Conservation (phyloP, 2,888 invertebrate species). For the Isoperla grammatica region DNA sequence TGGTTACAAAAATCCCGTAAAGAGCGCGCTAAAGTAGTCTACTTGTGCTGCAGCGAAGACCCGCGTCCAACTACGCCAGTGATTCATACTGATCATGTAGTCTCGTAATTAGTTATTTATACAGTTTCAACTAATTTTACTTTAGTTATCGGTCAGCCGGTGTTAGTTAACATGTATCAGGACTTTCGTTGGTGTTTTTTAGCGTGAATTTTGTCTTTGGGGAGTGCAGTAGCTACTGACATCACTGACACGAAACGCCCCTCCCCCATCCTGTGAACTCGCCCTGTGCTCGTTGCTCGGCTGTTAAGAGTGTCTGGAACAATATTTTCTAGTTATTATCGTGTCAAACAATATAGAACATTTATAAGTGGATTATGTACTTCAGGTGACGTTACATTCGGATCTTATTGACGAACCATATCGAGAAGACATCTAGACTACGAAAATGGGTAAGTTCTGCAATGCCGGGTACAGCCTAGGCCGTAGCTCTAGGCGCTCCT, state of each 20-base stretch:
- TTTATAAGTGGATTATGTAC: conserved; percentile 23
- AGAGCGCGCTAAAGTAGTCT: too few relatives aligned
- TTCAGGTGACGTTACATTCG: conserved; percentile 20
- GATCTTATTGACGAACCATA: neutral
- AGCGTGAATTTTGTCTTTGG: neutral
- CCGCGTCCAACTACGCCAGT: too few relatives aligned
- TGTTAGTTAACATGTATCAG: too few relatives aligned
- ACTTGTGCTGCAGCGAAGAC: too few relatives aligned
- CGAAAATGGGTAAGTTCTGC: conserved; percentile 23
- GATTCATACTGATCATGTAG: too few relatives aligned
- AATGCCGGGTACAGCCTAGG: neutral
- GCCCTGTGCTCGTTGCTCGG: conserved; percentile 26
- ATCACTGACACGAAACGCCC: conserved; percentile 27
- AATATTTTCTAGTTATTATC: conserved; percentile 8
- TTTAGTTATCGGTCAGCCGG: too few relatives aligned
- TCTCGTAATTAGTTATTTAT: too few relatives aligned
- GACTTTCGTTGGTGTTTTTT: too few relatives aligned
- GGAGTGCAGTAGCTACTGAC: conserved; percentile 1
- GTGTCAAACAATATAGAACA: neutral
- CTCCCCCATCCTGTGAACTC: conserved; percentile 29
- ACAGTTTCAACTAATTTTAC: too few relatives aligned
- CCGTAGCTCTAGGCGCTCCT: too few relatives aligned
- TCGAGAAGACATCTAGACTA: conserved; percentile 10
- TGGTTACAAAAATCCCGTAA: too few relatives aligned
- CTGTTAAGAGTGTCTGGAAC: neutral